phyloP scores from a whole-genome alignment of 2,888 invertebrate genomes.

The Clepsis dumicolana region DNA sequence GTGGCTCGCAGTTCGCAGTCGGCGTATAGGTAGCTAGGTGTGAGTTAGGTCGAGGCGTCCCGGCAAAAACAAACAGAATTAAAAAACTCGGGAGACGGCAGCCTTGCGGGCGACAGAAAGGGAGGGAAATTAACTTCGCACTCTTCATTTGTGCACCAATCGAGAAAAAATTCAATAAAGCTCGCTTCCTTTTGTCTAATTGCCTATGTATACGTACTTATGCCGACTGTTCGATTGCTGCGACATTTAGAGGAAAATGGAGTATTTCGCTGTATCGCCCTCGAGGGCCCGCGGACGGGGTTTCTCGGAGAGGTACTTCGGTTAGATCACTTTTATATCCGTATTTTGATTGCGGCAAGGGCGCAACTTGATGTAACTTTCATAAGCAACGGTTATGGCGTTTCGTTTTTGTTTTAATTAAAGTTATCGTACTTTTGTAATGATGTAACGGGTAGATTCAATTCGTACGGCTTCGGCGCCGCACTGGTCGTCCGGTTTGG shows the following conservation, averaged over 20 bases:
- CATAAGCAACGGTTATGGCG: conserved; percentile 1
- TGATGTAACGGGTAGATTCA: neutral
- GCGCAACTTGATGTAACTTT: conserved; percentile 9
- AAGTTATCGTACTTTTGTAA: neutral
- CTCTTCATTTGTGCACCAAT: conserved; percentile 82
- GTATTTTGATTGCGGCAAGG: neutral
- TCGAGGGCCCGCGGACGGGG: conserved; percentile 46
- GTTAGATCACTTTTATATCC: conserved; percentile 21
- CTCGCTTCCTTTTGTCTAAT: conserved; percentile 82
- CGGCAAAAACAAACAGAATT: conserved; percentile 65
- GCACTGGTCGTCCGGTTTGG: neutral
- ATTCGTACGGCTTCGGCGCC: neutral
- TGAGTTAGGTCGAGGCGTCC: conserved; percentile 38
- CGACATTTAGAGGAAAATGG: conserved; percentile 63
- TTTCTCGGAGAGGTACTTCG: conserved; percentile 29
- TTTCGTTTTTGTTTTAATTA: conserved; percentile 6
- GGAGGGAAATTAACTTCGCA: conserved; percentile 72
- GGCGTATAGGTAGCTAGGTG: conserved; percentile 41
- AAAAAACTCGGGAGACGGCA: conserved; percentile 67
- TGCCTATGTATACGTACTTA: conserved; percentile 77
- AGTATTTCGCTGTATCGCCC: conserved; percentile 51
- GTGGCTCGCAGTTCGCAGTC: conserved; percentile 23
- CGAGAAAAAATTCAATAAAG: conserved; percentile 84
- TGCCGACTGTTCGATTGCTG: conserved; percentile 66
- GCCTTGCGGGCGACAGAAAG: conserved; percentile 69